Evolutionary conservation across 1,140 invertebrate species (phyloP).

Genomic region (Coelopa frigida): DNA sequence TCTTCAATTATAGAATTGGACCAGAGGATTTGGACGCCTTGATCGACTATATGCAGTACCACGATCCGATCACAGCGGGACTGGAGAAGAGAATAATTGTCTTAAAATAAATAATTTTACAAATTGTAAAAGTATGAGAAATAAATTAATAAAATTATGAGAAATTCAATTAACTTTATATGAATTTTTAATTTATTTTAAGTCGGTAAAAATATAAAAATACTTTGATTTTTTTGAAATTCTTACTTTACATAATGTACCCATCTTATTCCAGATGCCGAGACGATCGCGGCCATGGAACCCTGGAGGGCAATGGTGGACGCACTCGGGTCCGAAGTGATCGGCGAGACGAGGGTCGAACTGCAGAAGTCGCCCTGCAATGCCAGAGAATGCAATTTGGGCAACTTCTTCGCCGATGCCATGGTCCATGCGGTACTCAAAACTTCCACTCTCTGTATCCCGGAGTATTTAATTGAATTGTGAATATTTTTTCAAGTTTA

Average conservation of each 20-base stretch:
- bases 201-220: too few species aligned
- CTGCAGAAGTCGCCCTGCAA: slow-evolving; percentile 52
- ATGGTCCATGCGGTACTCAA: slow-evolving; percentile 55
- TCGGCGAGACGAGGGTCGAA: slow-evolving; percentile 53
- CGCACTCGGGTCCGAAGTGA: slow-evolving; percentile 47
- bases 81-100: too few species aligned
- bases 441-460: too few species aligned
- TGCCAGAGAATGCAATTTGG: slow-evolving; percentile 64
- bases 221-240: too few species aligned
- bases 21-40: slow-evolving; percentile 31
- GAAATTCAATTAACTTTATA: too few species aligned
- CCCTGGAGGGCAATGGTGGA: slow-evolving; percentile 58
- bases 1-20: slow-evolving; percentile 16
- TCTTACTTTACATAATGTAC: too few species aligned
- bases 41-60: slow-evolving; percentile 33
- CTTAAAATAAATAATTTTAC: too few species aligned
- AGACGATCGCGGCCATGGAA: slow-evolving; percentile 45
- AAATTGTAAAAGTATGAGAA: too few species aligned
- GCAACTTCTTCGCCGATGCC: slow-evolving; percentile 68
- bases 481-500: too few species aligned
- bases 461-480: too few species aligned
- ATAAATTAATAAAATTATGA: too few species aligned
- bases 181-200: too few species aligned
- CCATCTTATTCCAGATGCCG: slow-evolving; percentile 9
- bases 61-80: slow-evolving; percentile 28